Base-by-base conservation (phyloP, 2,113 vertebrate species). In the Corvus moneduloides region DNA sequence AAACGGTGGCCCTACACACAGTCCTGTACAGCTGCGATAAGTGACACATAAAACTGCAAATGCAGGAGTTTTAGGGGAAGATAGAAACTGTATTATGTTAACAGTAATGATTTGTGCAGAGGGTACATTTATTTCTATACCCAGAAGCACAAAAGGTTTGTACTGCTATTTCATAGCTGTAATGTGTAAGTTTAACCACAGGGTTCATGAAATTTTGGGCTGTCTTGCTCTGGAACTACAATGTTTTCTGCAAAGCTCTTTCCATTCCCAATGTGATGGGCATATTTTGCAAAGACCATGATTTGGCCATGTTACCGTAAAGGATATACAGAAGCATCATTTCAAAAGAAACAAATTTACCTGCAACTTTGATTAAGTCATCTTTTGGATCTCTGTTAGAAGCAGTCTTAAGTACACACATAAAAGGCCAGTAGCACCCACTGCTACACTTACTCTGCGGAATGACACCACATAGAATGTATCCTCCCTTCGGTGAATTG, bases 391-490 rank as follows among this genome's bases (percentile, higher is more conserved):
- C 1, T 33, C 20, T 35, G 33, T 39, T 21, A 59, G 66, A 59
- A 82, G 58, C 23, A 71, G 32, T 7, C 33, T 35, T 26, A 61
- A 1, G 8, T 26, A 61, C 19, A 44, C 11, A 43, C 4, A 33
- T 3, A 32, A 44, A 18, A 87, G 19, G n/a, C 9, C 49, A 84
- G 49, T 7, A 49, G 1, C 46, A 92, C 49, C 20, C 84, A 41
- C 11, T 54, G n/a, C n/a, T 27, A 8, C 41, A 98, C 99, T 99
- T 95, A 99, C 99, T 98, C 99, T 98, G 81, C 99, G 98, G 97
- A 99, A 99, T 21, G 99, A 99, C 84, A 99, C 99, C 11, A 99
- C 98, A 9, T 99, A 99, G 97, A 99, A 99, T 0, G 99, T 99
- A 96, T 99, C 99, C 14, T 98, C 98, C 52, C 98, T 98, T 43